A percentile compares a stretch with the other conserved stretches of the same genome.
Evolutionary conservation across 2,797 vertebrate species (phyloP).

Genomic region (Stomatorhinus walkeri): DNA sequence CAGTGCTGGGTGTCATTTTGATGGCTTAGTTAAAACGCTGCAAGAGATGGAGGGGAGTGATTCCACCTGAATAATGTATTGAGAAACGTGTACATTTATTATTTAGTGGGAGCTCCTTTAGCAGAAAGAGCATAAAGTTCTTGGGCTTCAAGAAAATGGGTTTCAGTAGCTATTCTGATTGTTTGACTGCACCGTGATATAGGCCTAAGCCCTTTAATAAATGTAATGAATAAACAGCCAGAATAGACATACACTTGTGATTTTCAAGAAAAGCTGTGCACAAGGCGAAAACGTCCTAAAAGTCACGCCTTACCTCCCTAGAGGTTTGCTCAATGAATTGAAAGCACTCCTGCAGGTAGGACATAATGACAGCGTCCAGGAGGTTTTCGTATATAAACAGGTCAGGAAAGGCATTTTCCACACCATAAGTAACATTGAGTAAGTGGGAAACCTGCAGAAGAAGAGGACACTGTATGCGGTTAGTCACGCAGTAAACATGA

Average conservation of each 20-base stretch:
- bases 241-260: not conserved
- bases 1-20: too few species aligned
- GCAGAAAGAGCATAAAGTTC: too few species aligned
- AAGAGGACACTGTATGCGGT: not conserved
- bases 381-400: conserved; percentile 79
- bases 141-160: too few species aligned
- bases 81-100: too few species aligned
- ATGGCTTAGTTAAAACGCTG: too few species aligned
- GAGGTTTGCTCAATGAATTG: too few species aligned
- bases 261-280: not conserved
- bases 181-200: too few species aligned
- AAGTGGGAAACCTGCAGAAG: conserved; percentile 80
- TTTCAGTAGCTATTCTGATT: too few species aligned
- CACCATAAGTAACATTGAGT: conserved; percentile 83
- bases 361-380: conserved; percentile 77
- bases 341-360: conserved; percentile 52
- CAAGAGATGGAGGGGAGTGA: too few species aligned
- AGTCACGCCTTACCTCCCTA: too few species aligned
- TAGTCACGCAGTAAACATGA: conserved; percentile 26
- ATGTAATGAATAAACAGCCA: not conserved
- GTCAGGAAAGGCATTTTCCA: conserved; percentile 73
- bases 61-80: too few species aligned
- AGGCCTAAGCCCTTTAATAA: not conserved
- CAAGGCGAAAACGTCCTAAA: conserved; percentile 25
- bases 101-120: too few species aligned